Evolutionary conservation across 2,888 invertebrate species (phyloP), one percentile per base, ranked within the genome.

Genomic region (Epinotia bilunana): DNA sequence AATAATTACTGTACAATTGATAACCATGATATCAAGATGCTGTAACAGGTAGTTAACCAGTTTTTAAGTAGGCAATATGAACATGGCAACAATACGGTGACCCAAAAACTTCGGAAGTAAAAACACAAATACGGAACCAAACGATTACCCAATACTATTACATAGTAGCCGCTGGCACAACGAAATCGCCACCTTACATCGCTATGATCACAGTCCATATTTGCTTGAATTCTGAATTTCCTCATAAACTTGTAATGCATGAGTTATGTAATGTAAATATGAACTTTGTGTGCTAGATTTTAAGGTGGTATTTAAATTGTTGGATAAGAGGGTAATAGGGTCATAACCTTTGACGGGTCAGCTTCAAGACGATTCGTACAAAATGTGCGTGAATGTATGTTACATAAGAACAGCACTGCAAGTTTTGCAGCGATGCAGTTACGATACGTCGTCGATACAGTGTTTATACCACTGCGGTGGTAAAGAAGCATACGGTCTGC

Each of bases 81-180:
- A 60, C 58, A 62, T 20, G 20, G 53, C 60, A 46, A 69, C 46
- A 28, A 46, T 58, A 60, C 18, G 9, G 5, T 39, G 67, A 67
- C 65, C 73, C 43, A 61, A 53, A 73, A 20, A 73, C n/a, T 6
- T 62, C 60, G 73, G 67, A 73, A 68, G 61, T 68, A 62, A 73
- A 61, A 46, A 53, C 53, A 64, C 18, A 20, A 28, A 58, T 69
- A 57, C 73, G 68, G 55, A 68, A 73, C 43, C 43, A 28, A 64
- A 20, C 20, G 13, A 33, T 73, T 73, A 73, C 57, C 28, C 23
- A 73, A 73, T 46, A 39, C 13, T 46, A 12, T 69, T 69, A 60
- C 58, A 60, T 60, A 5, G 69, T n/a, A 43, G 12, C 55, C 9
- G 20, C 0, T 0, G 5, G 43, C 23, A 1, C 16, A 18, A 64